Base-by-base conservation (phyloP, 2,888 invertebrate species). In the Thalpophila matura region DNA sequence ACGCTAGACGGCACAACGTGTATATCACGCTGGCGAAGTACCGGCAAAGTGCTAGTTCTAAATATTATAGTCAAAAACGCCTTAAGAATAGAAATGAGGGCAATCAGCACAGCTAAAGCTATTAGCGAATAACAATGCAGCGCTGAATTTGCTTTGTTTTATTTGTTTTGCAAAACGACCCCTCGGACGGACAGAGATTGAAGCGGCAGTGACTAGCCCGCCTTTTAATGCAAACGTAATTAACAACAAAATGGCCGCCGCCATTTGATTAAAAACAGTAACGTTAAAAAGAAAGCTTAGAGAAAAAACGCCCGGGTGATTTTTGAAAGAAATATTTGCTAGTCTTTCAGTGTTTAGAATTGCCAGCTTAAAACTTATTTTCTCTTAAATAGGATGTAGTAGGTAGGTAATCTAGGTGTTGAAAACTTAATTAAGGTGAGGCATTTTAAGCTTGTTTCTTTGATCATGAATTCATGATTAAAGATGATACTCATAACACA, bases 51-150 rank as follows among this genome's bases (percentile, higher is more conserved):
- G n/a, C n/a, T n/a, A n/a, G n/a, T n/a, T 47, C 38, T 37, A 29
- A 42, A 42, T 42, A 14, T 40, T 26, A 38, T 18, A 27, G 24
- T 9, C 16, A 38, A 58, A 51, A 51, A 24, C 22, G 24, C 10
- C n/a, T n/a, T 50, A 33, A 38, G 27, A 40, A 40, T 54, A 43
- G 43, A 55, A 64, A 65, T 37, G 49, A 50, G 40, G 49, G 61
- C 56, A 14, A 40, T 64, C 33, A 59, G 45, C 59, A 61, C 29
- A 45, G 43, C 27, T 31, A 10, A 37, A 49, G 61, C 57, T 60
- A 47, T 69, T 69, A 70, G 24, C n/a, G 27, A 42, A 42, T 42
- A 57, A 76, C 56, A 73, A 69, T 69, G 61, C 50, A 57, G n/a
- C 14, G 22, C 26, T 42, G 26, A 16, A 40, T 26, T 56, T 14